A percentile compares a stretch with the other conserved stretches of the same genome.
Evolutionary conservation across 2,113 vertebrate genomes (phyloP).

Genomic region (Smithornis capensis): DNA sequence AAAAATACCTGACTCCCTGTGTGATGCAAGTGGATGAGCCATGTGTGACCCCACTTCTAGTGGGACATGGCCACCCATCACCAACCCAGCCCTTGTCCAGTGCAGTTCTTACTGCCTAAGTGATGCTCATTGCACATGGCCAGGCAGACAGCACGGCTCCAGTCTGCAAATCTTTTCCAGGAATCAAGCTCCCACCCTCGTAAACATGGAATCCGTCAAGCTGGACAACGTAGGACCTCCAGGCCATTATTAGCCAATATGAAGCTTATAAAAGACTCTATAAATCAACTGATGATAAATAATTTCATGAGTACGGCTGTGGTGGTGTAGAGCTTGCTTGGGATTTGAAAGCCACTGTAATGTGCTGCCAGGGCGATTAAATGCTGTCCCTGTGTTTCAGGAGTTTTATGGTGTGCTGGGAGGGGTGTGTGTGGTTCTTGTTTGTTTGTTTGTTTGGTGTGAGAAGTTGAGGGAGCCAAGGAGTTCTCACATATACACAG

Average conservation of each 20-base stretch:
- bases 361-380: constrained; percentile 67
- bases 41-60: accelerated
- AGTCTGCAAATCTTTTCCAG: constrained; percentile 55
- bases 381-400: constrained; percentile 61
- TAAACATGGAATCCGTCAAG: constrained; percentile 59
- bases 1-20: not conserved
- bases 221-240: constrained; percentile 51
- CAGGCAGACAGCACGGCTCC: constrained; percentile 52
- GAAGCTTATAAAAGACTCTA: constrained; percentile 68
- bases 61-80: not conserved
- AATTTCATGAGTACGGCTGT: constrained; percentile 58
- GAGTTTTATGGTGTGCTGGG: constrained; percentile 38
- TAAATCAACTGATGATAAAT: constrained; percentile 67
- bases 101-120: not conserved
- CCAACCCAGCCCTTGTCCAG: not conserved
- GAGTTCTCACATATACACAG: not conserved
- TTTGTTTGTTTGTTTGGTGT: not conserved
- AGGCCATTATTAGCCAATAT: constrained; percentile 59
- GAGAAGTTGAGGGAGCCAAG: not conserved
- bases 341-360: constrained; percentile 51
- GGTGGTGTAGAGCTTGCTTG: not conserved
- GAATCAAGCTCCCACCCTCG: constrained; percentile 33
- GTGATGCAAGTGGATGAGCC: not conserved
- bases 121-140: not conserved
- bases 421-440: not conserved